Conservation (phyloP, 2,113 vertebrate species). For the Cisticola juncidis region DNA sequence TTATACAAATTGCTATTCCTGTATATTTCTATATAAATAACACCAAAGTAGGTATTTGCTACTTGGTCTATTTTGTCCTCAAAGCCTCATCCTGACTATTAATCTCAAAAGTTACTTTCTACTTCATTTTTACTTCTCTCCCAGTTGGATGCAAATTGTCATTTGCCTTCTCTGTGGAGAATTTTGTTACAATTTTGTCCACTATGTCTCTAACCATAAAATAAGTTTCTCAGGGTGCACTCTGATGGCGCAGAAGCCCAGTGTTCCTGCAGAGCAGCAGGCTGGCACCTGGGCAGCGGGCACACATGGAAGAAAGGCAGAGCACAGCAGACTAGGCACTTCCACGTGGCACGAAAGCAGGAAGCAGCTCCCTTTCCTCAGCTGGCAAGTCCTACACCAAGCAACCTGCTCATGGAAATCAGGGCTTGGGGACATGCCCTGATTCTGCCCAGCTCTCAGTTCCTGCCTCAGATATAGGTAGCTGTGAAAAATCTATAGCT, state of each 20-base stretch:
- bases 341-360: background rate
- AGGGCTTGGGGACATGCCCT: background rate
- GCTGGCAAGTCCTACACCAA: background rate
- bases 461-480: background rate
- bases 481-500: background rate
- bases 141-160: fast-evolving
- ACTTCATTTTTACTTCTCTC: background rate
- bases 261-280: background rate
- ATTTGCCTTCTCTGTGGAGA: background rate
- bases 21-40: background rate
- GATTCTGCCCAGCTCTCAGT: background rate
- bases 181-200: background rate
- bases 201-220: fast-evolving
- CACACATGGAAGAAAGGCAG: background rate
- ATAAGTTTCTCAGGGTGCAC: fast-evolving
- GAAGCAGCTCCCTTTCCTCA: background rate
- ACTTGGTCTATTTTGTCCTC: background rate
- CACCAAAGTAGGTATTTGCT: background rate
- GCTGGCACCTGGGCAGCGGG: too few species aligned
- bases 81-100: background rate
- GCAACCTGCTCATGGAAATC: background rate
- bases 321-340: fast-evolving
- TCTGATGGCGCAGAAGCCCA: background rate
- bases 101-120: background rate
- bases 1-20: background rate